Percentiles rank a stretch among this genome's conserved stretches.
These are phyloP conservation scores for Norana najaformis DNA, from an alignment of 2,888 invertebrate species.

Conservation along the genomic window DNA sequence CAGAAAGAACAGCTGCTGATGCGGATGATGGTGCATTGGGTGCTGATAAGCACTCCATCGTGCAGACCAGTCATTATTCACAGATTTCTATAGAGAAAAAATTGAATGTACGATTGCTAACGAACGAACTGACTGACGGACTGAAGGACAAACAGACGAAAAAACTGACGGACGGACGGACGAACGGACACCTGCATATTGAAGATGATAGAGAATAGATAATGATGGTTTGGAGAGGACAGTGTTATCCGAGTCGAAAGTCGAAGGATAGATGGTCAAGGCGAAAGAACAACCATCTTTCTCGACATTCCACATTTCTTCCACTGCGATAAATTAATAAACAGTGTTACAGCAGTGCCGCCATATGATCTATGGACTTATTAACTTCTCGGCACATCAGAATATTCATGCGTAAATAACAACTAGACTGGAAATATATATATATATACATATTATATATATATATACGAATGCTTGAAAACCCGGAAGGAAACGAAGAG, in stretches of 20 bases:
- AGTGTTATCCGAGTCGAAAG: neutral
- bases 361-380: neutral
- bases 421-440: no score
- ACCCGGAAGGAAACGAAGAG: neutral
- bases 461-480: neutral
- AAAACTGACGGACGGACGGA: neutral
- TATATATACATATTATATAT: no score
- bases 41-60: neutral
- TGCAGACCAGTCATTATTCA: neutral
- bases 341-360: neutral
- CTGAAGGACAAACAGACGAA: neutral
- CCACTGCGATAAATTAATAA: neutral
- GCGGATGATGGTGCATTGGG: neutral
- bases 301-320: neutral
- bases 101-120: neutral
- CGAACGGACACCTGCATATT: neutral
- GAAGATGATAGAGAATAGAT: neutral
- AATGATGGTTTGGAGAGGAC: neutral
- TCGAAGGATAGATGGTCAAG: neutral
- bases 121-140: neutral
- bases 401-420: no score
- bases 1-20: neutral
- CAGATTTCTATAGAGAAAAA: neutral
- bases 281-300: neutral
- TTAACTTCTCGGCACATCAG: no score